phyloP scores from a whole-genome alignment of 2,888 invertebrate genomes.

The Drosophila atripex region DNA sequence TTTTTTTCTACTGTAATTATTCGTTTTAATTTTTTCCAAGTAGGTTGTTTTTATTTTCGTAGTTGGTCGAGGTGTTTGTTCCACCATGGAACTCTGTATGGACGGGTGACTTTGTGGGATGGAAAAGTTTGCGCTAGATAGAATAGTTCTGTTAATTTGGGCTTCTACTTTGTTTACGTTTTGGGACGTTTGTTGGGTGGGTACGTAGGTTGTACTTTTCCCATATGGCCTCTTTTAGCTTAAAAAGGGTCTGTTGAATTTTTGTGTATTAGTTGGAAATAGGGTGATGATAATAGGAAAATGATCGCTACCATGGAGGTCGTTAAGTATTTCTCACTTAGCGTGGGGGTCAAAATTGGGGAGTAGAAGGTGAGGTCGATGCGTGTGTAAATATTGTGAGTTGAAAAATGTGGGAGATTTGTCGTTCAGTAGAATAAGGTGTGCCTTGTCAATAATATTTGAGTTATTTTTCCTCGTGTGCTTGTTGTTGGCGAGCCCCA shows the following conservation, averaged over 20 bases:
- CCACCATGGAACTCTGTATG: slow-evolving; percentile 14
- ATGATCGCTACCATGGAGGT: too few relatives aligned
- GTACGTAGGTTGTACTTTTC: neutral
- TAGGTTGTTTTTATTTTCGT: neutral
- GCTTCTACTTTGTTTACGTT: neutral
- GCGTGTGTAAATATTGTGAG: too few relatives aligned
- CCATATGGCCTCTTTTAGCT: slow-evolving; percentile 6
- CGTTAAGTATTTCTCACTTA: too few relatives aligned
- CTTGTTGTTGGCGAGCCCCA: slow-evolving; percentile 5
- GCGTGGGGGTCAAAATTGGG: too few relatives aligned
- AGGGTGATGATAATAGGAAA: too few relatives aligned
- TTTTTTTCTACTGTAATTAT: neutral
- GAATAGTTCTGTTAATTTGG: slow-evolving; percentile 1
- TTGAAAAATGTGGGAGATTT: too few relatives aligned
- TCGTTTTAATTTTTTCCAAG: neutral
- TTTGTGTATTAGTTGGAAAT: slow-evolving; percentile 6
- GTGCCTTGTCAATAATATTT: neutral
- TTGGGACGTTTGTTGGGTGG: slow-evolving; percentile 5
- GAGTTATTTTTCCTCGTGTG: neutral
- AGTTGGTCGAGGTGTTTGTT: slow-evolving; percentile 4
- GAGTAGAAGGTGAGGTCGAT: too few relatives aligned
- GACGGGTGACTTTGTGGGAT: slow-evolving; percentile 1
- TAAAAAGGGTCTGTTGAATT: slow-evolving; percentile 1
- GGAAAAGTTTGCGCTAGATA: neutral
- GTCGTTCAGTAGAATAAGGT: too few relatives aligned